These are phyloP conservation scores for Takifugu rubripes DNA, from an alignment of 2,797 vertebrate genomes.

Conservation along the genomic window DNA sequence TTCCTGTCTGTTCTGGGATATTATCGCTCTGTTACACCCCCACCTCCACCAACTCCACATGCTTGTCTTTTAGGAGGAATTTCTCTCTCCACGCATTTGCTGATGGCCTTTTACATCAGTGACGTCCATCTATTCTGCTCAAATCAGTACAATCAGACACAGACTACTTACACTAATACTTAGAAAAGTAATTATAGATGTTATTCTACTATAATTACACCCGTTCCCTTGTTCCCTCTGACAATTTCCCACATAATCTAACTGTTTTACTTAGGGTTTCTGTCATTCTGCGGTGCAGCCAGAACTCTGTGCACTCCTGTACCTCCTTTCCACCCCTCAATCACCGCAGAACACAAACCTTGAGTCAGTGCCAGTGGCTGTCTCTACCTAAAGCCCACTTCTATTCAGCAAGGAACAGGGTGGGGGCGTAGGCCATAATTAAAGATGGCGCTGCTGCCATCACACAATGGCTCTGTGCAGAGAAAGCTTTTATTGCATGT, in stretches of 20 bases:
- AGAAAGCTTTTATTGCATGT: conserved; percentile 70
- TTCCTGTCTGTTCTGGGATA: conserved; percentile 52
- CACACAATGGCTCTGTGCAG: conserved; percentile 70
- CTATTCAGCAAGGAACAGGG: conserved; percentile 69
- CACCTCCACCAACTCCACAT: conserved; percentile 2
- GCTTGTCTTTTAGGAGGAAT: conserved; percentile 13
- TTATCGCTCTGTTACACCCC: conserved; percentile 42
- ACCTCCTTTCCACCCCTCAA: conserved; percentile 34
- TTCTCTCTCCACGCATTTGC: conserved; percentile 32
- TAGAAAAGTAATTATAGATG: not conserved
- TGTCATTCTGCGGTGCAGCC: conserved; percentile 14
- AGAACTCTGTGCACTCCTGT: conserved; percentile 34
- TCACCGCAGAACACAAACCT: conserved; percentile 50
- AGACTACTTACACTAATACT: too few relatives aligned
- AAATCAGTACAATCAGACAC: not conserved
- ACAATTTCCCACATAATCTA: not conserved
- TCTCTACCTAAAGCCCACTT: conserved; percentile 69
- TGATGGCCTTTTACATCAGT: conserved; percentile 19
- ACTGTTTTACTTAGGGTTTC: conserved; percentile 1
- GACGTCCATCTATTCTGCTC: conserved; percentile 6
- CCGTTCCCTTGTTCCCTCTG: not conserved
- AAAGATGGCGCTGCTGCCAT: conserved; percentile 70
- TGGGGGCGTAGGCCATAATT: conserved; percentile 74
- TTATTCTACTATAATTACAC: not conserved
- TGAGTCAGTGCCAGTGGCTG: conserved; percentile 56